These are phyloP conservation scores for Lysiphlebus fabarum DNA, from an alignment of 1,140 invertebrate genomes.

Conservation along the genomic window DNA sequence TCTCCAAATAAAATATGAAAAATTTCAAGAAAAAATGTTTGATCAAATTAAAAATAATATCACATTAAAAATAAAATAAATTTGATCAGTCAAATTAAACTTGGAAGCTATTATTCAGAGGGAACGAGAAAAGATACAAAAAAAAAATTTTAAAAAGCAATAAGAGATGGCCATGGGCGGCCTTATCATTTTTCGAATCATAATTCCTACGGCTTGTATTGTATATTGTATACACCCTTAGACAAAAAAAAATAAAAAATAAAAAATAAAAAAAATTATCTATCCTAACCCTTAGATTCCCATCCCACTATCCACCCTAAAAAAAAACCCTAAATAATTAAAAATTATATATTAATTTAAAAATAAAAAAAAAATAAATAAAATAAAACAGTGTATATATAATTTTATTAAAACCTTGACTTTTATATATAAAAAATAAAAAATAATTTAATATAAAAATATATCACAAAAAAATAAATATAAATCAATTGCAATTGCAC, in stretches of 20 bases:
- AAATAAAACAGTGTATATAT: constrained; percentile 28
- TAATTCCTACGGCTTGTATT: constrained; percentile 54
- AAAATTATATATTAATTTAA: constrained; percentile 57
- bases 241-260: constrained; percentile 10
- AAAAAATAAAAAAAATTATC: background rate
- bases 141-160: constrained; percentile 42
- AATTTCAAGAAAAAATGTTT: too few species aligned
- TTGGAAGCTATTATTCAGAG: background rate
- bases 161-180: constrained; percentile 38
- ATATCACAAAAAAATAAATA: background rate
- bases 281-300: constrained; percentile 35
- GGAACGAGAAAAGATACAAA: constrained; percentile 6
- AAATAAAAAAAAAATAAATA: constrained; percentile 47
- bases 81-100: background rate
- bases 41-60: too few species aligned
- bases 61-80: background rate
- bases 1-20: too few species aligned
- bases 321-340: constrained; percentile 46
- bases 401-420: too few species aligned
- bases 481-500: background rate
- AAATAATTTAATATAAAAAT: too few species aligned
- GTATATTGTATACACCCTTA: constrained; percentile 52
- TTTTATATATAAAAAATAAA: too few species aligned
- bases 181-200: constrained; percentile 41
- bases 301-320: constrained; percentile 19